Conservation (phyloP, 2,797 vertebrate genomes). For the Rhincodon typus region DNA sequence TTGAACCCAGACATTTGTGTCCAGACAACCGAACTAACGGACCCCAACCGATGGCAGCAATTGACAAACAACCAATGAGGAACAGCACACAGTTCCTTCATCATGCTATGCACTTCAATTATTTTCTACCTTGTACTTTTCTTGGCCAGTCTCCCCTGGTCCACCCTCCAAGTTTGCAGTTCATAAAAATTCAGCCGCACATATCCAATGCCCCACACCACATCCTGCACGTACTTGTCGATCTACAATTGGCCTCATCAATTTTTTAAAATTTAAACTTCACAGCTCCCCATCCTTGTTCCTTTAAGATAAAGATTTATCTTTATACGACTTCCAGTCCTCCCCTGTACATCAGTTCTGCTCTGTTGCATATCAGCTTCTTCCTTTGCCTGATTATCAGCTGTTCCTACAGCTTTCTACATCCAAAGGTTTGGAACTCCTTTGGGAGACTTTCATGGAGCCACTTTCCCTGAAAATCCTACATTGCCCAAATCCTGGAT, state of each 20-base stretch:
- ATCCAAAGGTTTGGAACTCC: background rate
- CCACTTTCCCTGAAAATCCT: background rate
- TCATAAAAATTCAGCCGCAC: background rate
- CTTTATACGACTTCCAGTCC: background rate
- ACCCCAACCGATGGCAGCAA: background rate
- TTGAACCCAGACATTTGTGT: too few relatives aligned
- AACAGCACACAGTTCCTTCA: background rate
- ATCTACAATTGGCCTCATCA: background rate
- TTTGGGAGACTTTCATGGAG: background rate
- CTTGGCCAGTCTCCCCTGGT: background rate
- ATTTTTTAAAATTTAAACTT: background rate
- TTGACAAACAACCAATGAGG: background rate
- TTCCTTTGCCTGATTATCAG: background rate
- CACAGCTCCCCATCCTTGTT: background rate
- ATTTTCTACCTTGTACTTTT: background rate
- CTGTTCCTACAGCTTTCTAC: background rate
- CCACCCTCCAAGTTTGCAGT: background rate
- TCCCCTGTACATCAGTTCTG: background rate
- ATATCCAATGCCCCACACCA: background rate
- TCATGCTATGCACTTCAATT: background rate
- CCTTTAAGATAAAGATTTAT: background rate
- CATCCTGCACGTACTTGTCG: background rate
- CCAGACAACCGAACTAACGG: too few relatives aligned
- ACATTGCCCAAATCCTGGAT: background rate
- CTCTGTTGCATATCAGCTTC: background rate